Conservation (phyloP, 2,113 vertebrate species). For the Clarias magur region DNA sequence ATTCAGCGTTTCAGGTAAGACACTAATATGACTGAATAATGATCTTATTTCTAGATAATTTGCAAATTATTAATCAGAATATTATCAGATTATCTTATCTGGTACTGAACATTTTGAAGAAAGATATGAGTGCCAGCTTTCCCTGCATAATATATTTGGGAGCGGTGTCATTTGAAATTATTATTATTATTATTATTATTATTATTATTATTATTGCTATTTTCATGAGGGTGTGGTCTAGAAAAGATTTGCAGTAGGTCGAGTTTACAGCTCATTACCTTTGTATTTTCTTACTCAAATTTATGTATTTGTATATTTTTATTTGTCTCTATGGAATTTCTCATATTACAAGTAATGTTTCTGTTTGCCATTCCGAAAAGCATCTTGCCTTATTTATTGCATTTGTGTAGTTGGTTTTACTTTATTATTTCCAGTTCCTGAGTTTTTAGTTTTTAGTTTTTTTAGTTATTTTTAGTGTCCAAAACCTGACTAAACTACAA, state of each 20-base stretch:
- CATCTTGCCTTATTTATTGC: neutral
- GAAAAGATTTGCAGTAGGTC: neutral
- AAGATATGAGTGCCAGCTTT: neutral
- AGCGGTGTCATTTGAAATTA: too few relatives aligned
- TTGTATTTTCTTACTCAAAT: neutral
- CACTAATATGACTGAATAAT: neutral
- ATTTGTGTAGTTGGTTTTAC: neutral
- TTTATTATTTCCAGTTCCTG: neutral
- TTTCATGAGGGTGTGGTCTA: neutral
- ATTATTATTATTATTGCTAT: neutral
- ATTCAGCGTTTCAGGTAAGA: constrained; percentile 20
- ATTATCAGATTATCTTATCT: neutral
- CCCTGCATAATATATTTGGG: neutral
- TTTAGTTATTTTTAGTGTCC: neutral
- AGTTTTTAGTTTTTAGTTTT: neutral
- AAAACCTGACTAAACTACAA: neutral
- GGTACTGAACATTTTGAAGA: too few relatives aligned
- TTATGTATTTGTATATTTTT: neutral
- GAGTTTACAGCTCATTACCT: neutral
- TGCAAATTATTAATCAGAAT: neutral
- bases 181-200: constrained; percentile 16
- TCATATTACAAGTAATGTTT: neutral
- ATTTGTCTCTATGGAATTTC: neutral
- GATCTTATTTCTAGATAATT: neutral
- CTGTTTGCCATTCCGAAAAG: neutral